A percentile compares a stretch with the other conserved stretches of the same genome.
Evolutionary conservation across 2,113 vertebrate species (phyloP).

Genomic region (Stigmatopora nigra): DNA sequence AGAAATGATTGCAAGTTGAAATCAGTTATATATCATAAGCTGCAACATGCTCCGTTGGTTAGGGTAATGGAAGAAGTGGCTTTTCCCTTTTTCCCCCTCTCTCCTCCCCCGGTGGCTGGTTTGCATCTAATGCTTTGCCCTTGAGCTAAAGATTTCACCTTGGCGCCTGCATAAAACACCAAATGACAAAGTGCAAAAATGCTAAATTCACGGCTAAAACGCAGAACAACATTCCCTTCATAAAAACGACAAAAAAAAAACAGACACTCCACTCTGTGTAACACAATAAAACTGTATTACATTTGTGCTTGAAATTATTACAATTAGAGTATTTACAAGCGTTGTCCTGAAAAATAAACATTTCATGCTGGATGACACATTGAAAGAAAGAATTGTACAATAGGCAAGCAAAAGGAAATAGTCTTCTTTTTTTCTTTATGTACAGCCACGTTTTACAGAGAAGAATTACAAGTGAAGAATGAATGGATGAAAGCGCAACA

Average conservation of each 20-base stretch:
- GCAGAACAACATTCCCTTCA: background rate
- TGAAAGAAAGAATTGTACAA: conserved; percentile 69
- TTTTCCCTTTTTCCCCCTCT: background rate
- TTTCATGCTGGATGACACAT: conserved; percentile 93
- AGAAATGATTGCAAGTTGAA: conserved; percentile 54
- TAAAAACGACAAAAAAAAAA: conserved; percentile 35
- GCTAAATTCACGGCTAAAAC: background rate
- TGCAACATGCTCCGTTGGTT: conserved; percentile 55
- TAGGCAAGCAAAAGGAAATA: conserved; percentile 75
- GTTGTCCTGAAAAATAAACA: conserved; percentile 88
- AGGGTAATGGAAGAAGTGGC: conserved; percentile 50
- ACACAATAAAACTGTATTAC: conserved; percentile 99
- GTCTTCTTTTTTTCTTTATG: conserved; percentile 41
- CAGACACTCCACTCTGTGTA: conserved; percentile 69
- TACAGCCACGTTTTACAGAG: conserved; percentile 67
- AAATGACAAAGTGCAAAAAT: conserved; percentile 20
- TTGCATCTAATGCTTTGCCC: conserved; percentile 45
- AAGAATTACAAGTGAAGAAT: conserved; percentile 21
- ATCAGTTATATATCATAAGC: conserved; percentile 53
- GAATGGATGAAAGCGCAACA: background rate
- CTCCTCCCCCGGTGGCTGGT: conserved; percentile 23
- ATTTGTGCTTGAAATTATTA: conserved; percentile 98
- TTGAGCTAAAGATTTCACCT: conserved; percentile 51
- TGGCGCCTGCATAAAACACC: conserved; percentile 46
- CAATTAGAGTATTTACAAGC: conserved; percentile 95